Evolutionary conservation across 2,113 vertebrate species (phyloP).

Genomic region (Colius striatus): DNA sequence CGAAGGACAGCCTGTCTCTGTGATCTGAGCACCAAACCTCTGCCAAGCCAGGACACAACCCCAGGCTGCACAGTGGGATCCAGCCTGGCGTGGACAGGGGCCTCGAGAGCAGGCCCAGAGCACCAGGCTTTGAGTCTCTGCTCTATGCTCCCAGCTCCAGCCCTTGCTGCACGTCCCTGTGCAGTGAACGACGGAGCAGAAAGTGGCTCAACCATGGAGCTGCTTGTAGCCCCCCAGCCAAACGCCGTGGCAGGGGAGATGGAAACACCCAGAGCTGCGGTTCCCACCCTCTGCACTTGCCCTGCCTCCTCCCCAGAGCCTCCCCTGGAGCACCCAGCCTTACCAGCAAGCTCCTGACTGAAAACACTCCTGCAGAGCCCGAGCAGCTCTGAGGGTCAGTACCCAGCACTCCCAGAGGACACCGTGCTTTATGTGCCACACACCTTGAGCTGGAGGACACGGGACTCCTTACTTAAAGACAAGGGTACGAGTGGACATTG

Average conservation of each 20-base stretch:
- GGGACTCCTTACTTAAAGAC: not conserved
- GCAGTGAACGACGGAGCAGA: not conserved
- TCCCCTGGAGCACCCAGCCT: not conserved
- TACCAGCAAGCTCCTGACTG: not conserved
- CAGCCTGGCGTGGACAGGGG: not conserved
- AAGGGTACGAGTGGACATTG: not conserved
- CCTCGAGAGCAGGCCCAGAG: not conserved
- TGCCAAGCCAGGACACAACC: rapidly evolving
- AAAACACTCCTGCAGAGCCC: not conserved
- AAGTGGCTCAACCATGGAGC: rapidly evolving
- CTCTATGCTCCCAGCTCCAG: rapidly evolving
- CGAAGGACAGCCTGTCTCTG: rapidly evolving
- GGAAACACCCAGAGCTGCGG: not conserved
- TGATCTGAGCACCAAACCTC: not conserved
- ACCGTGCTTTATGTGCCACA: rapidly evolving
- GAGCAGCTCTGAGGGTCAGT: not conserved
- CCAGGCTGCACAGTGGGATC: rapidly evolving
- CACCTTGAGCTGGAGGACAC: not conserved
- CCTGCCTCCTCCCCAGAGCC: not conserved
- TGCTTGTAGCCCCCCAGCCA: not conserved
- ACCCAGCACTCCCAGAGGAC: not conserved
- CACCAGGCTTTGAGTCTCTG: rapidly evolving
- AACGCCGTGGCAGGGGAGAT: rapidly evolving
- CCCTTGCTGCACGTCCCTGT: not conserved
- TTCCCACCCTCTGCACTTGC: not conserved